phyloP scores from a whole-genome alignment of 2,888 invertebrate genomes.

The Rotaria socialis region DNA sequence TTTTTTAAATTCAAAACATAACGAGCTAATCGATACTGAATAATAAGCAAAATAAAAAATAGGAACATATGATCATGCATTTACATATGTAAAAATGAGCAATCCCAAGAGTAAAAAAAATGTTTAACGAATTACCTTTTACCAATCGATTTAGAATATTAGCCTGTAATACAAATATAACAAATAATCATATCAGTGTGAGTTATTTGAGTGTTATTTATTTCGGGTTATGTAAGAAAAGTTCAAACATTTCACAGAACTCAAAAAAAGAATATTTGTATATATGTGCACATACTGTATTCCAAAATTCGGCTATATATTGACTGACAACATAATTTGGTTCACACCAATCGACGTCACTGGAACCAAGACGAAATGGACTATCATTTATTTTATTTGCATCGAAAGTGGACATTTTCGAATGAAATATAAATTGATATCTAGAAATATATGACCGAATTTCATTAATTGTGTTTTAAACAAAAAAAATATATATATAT shows the following conservation, averaged over 20 bases:
- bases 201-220: neutral
- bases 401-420: neutral
- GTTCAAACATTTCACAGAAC: neutral
- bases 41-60: neutral
- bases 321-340: conserved; percentile 17
- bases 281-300: conserved; percentile 47
- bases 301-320: conserved; percentile 26
- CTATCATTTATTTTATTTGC: neutral
- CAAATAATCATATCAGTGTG: neutral
- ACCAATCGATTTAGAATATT: neutral
- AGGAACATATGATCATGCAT: neutral
- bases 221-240: neutral
- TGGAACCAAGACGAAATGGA: neutral
- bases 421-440: neutral
- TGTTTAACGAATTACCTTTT: neutral
- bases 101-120: neutral
- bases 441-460: conserved; percentile 13
- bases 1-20: neutral
- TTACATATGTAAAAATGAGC: neutral
- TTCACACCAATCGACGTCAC: conserved; percentile 28
- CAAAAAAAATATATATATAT: neutral
- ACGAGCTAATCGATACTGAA: neutral
- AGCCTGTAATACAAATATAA: conserved; percentile 14
- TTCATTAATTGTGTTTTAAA: neutral
- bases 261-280: neutral